Evolutionary conservation across 2,888 invertebrate genomes (phyloP), one percentile per base, ranked within the genome.

Genomic region (Caenorhabditis uteleia): DNA sequence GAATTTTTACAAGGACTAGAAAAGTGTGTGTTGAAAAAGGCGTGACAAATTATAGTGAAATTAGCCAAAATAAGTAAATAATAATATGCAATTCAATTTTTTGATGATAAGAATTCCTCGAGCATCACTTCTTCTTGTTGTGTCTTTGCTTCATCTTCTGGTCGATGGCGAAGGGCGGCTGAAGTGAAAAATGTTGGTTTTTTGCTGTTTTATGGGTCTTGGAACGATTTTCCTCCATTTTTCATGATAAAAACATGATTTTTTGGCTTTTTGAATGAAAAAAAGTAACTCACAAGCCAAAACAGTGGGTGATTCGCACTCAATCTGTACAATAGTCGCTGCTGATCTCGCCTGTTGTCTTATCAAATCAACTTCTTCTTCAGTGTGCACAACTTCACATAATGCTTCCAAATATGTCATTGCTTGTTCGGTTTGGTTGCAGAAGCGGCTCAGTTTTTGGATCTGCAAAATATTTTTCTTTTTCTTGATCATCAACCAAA

Each of bases 351-450:
- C 57, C 42, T 71, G 71, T 43, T 69, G 68, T 18, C 72, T 23
- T 25, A 72, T 68, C 21, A 59, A 27, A 31, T 57, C 59, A 2
- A 69, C 70, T 46, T 72, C 68, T 54, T 62, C 72, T 50, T 72
- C 72, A 1, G 68, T 62, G 26, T 55, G 49, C 8, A 57, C 55
- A 8, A 75, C 59, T 10, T 57, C 47, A 21, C 64, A 43, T 2
- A 75, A 59, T n/a, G 60, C 75, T 39, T 75, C 75, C 51, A 75
- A 50, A 54, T 75, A 68, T 12, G 75, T 71, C 64, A 75, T 68
- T 10, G 73, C 71, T 47, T 67, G 65, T 42, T 75, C 75, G 8
- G 75, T 75, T 53, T 75, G 75, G 10, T 69, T 54, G 29, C 75
- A 75, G 50, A 75, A 75, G 23, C 75, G 49, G 2, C 46, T 46